Conservation (phyloP, 2,888 invertebrate genomes). For the Parnassius glacialis region DNA sequence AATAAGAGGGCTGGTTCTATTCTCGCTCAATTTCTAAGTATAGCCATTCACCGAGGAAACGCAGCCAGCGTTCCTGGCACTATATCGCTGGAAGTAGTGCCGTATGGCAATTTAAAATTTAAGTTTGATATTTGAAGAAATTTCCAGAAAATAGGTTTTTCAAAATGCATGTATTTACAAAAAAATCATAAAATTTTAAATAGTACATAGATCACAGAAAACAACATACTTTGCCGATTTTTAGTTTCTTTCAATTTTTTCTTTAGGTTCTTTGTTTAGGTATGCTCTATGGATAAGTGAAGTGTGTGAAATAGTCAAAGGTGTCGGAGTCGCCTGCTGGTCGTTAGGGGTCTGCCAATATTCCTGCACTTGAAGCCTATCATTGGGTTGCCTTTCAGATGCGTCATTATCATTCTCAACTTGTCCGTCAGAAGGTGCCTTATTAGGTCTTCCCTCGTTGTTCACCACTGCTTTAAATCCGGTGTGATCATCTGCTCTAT, state of each 20-base stretch:
- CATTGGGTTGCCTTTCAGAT: slow-evolving; percentile 4
- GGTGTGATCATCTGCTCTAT: slow-evolving; percentile 74
- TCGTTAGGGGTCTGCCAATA: slow-evolving; percentile 8
- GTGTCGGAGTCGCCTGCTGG: slow-evolving; percentile 6
- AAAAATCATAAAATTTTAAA: slow-evolving; percentile 7
- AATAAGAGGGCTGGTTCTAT: too few relatives aligned
- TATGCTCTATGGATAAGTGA: slow-evolving; percentile 19
- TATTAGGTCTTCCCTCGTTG: slow-evolving; percentile 37
- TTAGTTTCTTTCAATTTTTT: too few relatives aligned
- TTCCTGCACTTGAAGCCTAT: slow-evolving; percentile 10
- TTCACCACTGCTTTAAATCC: slow-evolving; percentile 80
- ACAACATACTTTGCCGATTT: too few relatives aligned
- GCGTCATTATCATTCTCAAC: slow-evolving; percentile 2
- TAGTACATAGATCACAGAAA: not conserved
- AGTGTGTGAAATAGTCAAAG: slow-evolving; percentile 16
- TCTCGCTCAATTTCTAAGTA: too few relatives aligned
- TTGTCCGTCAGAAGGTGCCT: slow-evolving; percentile 1
- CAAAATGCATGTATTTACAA: slow-evolving; percentile 19
- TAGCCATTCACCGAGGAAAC: too few relatives aligned
- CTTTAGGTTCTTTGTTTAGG: not conserved
- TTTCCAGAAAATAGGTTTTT: not conserved
- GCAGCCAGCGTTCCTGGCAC: too few relatives aligned
- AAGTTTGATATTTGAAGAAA: too few relatives aligned
- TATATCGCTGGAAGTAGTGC: too few relatives aligned
- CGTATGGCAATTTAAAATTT: too few relatives aligned